Conservation (phyloP, 1,140 invertebrate genomes). For the Aethina tumida region DNA sequence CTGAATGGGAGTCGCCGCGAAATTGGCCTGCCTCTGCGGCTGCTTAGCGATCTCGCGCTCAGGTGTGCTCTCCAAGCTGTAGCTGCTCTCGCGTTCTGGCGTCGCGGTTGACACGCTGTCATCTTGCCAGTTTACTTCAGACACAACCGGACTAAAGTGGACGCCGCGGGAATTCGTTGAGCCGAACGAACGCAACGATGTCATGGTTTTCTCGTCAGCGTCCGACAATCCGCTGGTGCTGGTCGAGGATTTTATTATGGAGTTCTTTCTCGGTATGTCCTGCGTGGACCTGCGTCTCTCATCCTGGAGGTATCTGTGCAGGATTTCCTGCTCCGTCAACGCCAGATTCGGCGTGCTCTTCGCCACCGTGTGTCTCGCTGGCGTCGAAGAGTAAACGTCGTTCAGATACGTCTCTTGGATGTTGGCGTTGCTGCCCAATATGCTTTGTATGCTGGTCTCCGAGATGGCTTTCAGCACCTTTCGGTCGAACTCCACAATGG, state of each 20-base stretch:
- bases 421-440: slow-evolving; percentile 15
- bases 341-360: slow-evolving; percentile 54
- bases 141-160: slow-evolving; percentile 60
- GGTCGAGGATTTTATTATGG: slow-evolving; percentile 26
- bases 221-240: slow-evolving; percentile 27
- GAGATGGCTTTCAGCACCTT: slow-evolving; percentile 32
- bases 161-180: slow-evolving; percentile 44
- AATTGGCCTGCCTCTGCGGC: slow-evolving; percentile 12
- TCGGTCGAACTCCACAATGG: slow-evolving; percentile 29
- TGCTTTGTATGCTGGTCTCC: slow-evolving; percentile 31
- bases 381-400: neutral
- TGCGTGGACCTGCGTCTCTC: slow-evolving; percentile 45
- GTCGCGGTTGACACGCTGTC: slow-evolving; percentile 32
- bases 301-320: slow-evolving; percentile 32
- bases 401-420: slow-evolving; percentile 8
- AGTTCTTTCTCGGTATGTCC: slow-evolving; percentile 36
- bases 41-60: slow-evolving; percentile 7
- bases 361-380: slow-evolving; percentile 7
- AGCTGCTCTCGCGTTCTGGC: slow-evolving; percentile 24
- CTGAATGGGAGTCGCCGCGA: neutral
- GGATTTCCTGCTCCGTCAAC: slow-evolving; percentile 31
- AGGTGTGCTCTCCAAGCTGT: slow-evolving; percentile 16
- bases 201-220: slow-evolving; percentile 37
- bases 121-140: slow-evolving; percentile 61
- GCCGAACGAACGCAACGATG: slow-evolving; percentile 37